Base-by-base conservation (phyloP, 2,797 vertebrate genomes). In the Rhadinocentrus ornatus region DNA sequence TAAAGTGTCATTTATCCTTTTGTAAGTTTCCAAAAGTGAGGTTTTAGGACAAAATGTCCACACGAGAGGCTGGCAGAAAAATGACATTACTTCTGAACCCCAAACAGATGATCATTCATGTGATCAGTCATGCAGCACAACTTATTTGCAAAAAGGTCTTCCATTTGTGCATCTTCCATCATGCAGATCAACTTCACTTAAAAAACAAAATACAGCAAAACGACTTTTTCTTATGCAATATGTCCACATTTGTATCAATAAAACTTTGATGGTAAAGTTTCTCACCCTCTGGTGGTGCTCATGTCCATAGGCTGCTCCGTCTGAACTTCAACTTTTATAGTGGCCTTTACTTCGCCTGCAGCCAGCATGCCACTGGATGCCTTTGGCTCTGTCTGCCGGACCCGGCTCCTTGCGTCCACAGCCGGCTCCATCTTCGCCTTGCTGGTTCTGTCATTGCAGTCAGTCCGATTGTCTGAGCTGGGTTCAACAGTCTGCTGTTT, bases 231-330 rank as follows among this genome's bases (percentile, higher is more conserved):
- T 10, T 24, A 4, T 13, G 15, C 52, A 54, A 29, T 54, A 27
- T 15, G 6, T 54, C 52, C 6, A 52, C 22, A 12, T 24, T 24
- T 52, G 24, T 18, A 34, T 15, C 32, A 59, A 18, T 11, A 5
- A 24, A 57, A 58, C 41, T 48, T 66, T 12, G 37, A 18, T 29
- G 24, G 29, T 22, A 3, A 50, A n/a, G 0, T 37, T 75, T 66
- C 93, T 96, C 91, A 98, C 97, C 95, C 94, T 94, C 92, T 96
- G 22, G 95, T 92, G 41, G 96, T 96, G 71, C 96, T 97, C 97
- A 97, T 98, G 80, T 99, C 97, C 88, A 98, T 95, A 0, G 97
- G 96, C 70, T 97, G 96, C 0, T 97, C 97, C 0, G 94, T 93
- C 82, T 93, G 95, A 60, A 97, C 94, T 82, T 98, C 96, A 26